Base-by-base conservation (phyloP, 2,888 invertebrate species). In the Drosophila anomelani region DNA sequence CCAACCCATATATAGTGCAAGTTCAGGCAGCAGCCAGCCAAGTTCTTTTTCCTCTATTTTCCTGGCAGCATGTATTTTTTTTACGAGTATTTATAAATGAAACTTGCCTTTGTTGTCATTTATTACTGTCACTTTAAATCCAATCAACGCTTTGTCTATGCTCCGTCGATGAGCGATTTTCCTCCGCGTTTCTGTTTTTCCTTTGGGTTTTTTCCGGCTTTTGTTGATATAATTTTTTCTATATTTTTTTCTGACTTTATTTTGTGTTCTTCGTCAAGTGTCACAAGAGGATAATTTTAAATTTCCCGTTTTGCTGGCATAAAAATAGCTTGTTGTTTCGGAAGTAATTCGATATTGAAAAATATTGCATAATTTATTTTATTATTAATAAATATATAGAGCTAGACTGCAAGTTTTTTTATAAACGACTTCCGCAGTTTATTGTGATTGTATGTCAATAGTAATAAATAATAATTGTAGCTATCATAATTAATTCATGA, bases 61-160 rank as follows among this genome's bases (percentile, higher is more conserved):
- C 46, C 17, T 32, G 13, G 46, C 20, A 20, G 23, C 47, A 49
- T 49, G n/a, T 32, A 47, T 34, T 17, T 36, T 36, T 36, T 23
- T 36, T 20, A 57, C 34, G 12, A 62, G 62, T 79, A 86, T 88
- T 75, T 81, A 75, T 87, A 89, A 89, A 81, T 72, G 85, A 80
- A 79, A 80, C 79, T 77, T 78, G 81, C 90, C 85, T 87, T 90
- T 82, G 83, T 80, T 82, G 90, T 90, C 90, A 89, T 89, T 90
- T 90, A 87, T 89, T 87, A 90, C 85, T 89, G 89, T 89, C 90
- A 90, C 80, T 85, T 90, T 85, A 82, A 87, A 90, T 90, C 89
- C 90, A 85, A 90, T 90, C 89, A 89, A 85, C 89, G 82, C 82
- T 89, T 82, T 80, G 83, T 87, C 86, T 79, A 78, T 85, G 78